Evolutionary conservation across 2,113 vertebrate species (phyloP), one percentile per base, ranked within the genome.

Genomic region (Picathartes gymnocephalus): DNA sequence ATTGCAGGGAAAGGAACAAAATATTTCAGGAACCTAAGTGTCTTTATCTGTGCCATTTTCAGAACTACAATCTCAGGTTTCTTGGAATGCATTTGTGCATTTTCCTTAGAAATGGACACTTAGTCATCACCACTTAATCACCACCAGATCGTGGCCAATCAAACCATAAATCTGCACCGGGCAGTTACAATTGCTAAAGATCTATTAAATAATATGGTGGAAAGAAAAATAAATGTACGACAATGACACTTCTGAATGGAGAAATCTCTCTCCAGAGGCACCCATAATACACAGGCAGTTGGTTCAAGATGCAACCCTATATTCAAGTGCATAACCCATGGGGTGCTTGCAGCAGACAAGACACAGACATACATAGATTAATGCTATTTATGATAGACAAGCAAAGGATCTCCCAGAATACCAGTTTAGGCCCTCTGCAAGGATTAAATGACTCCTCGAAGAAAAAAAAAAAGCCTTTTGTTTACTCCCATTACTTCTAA

Each of bases 41-140:
- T 53, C 56, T 70, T 47, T 11, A 25, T 25, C 13, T 31, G 28
- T 88, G 65, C 22, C 16, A 10, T 45, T 87, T 88, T 78, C 50
- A 61, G 60, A 78, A 37, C 0, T 0, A 53, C 15, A 50, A 4
- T 53, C n/a, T 57, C 30, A 11, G 31, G 71, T 78, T n/a, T 28
- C 48, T 70, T 71, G 71, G 31, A n/a, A 82, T 12, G 18, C 71
- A 30, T 86, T 20, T 20, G 3, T 47, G 31, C 54, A 70, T 65
- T 85, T 90, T 90, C 23, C 50, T 81, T 51, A n/a, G 37, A 58
- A 87, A 65, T 21, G 23, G 30, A 39, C 57, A 15, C 10, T 35
- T 58, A 25, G 24, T 78, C 45, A 64, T 65, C 68, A 45, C 7
- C 24, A 39, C 25, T 42, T n/a, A 37, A 31, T 81, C 68, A 54